Conservation (phyloP, 2,797 vertebrate genomes). For the Xenops minutus region DNA sequence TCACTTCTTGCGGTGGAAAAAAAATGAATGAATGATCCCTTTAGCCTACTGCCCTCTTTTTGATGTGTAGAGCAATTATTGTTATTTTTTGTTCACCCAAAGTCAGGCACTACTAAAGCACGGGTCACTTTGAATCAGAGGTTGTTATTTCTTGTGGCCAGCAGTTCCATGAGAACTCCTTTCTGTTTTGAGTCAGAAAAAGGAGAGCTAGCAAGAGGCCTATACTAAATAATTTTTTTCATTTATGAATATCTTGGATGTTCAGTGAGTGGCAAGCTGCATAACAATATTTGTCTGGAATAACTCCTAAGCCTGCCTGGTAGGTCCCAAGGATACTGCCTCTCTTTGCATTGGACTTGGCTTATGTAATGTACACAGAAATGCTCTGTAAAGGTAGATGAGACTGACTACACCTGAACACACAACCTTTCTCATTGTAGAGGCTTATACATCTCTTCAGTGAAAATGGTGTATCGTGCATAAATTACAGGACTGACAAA, state of each 20-base stretch:
- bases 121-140: conserved; percentile 1
- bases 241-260: not conserved
- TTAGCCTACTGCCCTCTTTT: conserved; percentile 47
- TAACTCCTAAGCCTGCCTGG: conserved; percentile 5
- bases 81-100: not conserved
- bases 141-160: not conserved
- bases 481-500: conserved; percentile 51
- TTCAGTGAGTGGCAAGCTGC: not conserved
- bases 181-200: conserved; percentile 5
- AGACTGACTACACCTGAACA: not conserved
- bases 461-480: conserved; percentile 30
- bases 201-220: not conserved
- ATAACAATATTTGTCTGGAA: conserved; percentile 11
- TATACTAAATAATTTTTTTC: conserved; percentile 5
- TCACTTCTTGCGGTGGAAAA: conserved; percentile 7
- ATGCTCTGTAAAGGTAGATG: not conserved
- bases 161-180: not conserved
- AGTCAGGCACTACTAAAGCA: not conserved
- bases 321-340: conserved; percentile 4
- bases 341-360: not conserved
- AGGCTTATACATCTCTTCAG: conserved; percentile 25
- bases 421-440: conserved; percentile 6
- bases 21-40: conserved; percentile 45
- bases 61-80: conserved; percentile 30
- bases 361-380: conserved; percentile 2